Evolutionary conservation across 2,113 vertebrate genomes (phyloP).

Genomic region (Epinephelus fuscoguttatus): DNA sequence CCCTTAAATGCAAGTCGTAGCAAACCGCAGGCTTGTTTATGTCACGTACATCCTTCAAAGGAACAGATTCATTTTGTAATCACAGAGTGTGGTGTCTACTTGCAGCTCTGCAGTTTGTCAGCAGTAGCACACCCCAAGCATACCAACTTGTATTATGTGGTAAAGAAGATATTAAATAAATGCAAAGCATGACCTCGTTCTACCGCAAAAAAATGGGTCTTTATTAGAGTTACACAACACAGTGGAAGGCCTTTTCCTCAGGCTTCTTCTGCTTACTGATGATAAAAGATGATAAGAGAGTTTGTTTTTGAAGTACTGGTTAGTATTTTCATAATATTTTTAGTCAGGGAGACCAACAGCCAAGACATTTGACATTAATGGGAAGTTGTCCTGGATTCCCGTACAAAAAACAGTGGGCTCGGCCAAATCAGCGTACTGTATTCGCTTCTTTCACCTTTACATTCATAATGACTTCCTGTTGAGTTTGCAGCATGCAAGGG

Average conservation of each 20-base stretch:
- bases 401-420: background rate
- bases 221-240: conserved; percentile 50
- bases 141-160: background rate
- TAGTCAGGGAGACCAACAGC: background rate
- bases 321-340: conserved; percentile 69
- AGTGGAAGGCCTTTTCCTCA: background rate
- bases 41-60: conserved; percentile 44
- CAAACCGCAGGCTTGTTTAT: conserved; percentile 72
- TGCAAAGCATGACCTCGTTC: conserved; percentile 20
- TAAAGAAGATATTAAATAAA: conserved; percentile 36
- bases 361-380: conserved; percentile 37
- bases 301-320: conserved; percentile 54
- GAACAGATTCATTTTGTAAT: conserved; percentile 63
- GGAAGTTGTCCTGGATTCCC: background rate
- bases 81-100: conserved; percentile 49
- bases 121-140: conserved; percentile 19
- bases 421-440: background rate
- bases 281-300: conserved; percentile 45
- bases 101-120: conserved; percentile 28
- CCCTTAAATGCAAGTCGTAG: conserved; percentile 54
- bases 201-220: background rate
- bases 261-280: conserved; percentile 36
- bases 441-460: conserved; percentile 24
- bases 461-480: conserved; percentile 3
- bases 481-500: conserved; percentile 5